These are phyloP conservation scores for Drosophila equinoxialis DNA, from an alignment of 1,140 invertebrate genomes.

Conservation along the genomic window DNA sequence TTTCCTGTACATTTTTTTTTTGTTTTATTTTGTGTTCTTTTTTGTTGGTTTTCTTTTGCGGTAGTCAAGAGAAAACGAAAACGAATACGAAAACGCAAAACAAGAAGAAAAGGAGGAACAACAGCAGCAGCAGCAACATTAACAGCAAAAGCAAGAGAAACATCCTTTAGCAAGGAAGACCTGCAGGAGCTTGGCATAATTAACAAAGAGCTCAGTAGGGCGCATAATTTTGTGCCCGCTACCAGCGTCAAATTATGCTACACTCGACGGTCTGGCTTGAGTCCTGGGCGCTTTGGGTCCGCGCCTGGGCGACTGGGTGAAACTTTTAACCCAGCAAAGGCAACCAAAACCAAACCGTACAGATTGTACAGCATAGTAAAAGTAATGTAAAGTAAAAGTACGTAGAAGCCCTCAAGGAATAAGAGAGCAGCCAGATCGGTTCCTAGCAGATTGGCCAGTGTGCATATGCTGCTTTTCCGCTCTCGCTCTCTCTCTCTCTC, in stretches of 20 bases:
- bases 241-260: slow-evolving; percentile 55
- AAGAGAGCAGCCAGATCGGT: slow-evolving; percentile 1
- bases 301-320: slow-evolving; percentile 47
- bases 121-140: background rate
- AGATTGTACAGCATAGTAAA: background rate
- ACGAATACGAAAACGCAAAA: slow-evolving; percentile 17
- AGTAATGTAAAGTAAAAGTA: slow-evolving; percentile 14
- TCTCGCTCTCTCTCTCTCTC: background rate
- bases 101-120: slow-evolving; percentile 1
- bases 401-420: background rate
- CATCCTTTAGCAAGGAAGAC: slow-evolving; percentile 19
- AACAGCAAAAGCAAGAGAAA: slow-evolving; percentile 14
- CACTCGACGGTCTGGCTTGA: slow-evolving; percentile 14
- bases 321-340: slow-evolving; percentile 46
- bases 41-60: slow-evolving; percentile 51
- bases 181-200: slow-evolving; percentile 69
- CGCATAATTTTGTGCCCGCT: slow-evolving; percentile 69
- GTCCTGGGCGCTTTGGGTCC: background rate
- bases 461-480: slow-evolving; percentile 57
- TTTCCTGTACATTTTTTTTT: background rate
- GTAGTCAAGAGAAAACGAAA: slow-evolving; percentile 66
- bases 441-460: slow-evolving; percentile 15
- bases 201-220: slow-evolving; percentile 78
- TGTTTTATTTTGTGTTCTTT: background rate
- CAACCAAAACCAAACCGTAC: slow-evolving; percentile 9